Base-by-base conservation (phyloP, 2,888 invertebrate species). In the Flexamia atlantica region DNA sequence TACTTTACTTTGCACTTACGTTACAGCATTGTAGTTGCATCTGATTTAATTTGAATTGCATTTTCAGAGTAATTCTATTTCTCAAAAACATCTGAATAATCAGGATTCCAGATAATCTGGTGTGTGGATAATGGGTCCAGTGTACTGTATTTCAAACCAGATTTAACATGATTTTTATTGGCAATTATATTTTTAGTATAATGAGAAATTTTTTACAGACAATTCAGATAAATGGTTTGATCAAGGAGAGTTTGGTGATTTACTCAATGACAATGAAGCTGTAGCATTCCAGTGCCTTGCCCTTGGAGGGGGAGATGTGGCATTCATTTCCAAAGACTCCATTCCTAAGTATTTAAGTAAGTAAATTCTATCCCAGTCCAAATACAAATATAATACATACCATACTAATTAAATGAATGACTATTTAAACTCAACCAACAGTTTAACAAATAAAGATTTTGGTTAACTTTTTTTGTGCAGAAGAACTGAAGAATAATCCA, bases 261-360 rank as follows among this genome's bases (percentile, higher is more conserved):
- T n/a, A n/a, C 28, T 2, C 14, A 50, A 72, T n/a, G 79, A 79
- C 32, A 57, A 79, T 57, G 79, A 79, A 84, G 93, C 87, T 0
- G 89, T 93, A 0, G 95, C 95, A 0, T 88, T 96, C 50, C 90
- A 92, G 82, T 95, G 95, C 86, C 89, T 97, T 17, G 91, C 93
- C 0, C 93, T 94, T 85, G 94, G 93, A 0, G 92, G 91, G 84
- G 95, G 93, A 4, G 96, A 97, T 88, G 96, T 97, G 0, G 96
- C 96, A 0, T 97, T 97, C 87, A 90, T 97, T 46, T 79, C 82
- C 12, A 70, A 72, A 25, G 84, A 79, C n/a, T 79, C 82, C 1
- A 82, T 84, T 25, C 74, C 60, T 25, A 46, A 82, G 79, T 84
- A 53, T 23, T 23, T 60, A 50, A 72, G 82, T 83, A 74, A 74